Conservation (phyloP, 2,797 vertebrate species). For the Ceryle rudis region DNA sequence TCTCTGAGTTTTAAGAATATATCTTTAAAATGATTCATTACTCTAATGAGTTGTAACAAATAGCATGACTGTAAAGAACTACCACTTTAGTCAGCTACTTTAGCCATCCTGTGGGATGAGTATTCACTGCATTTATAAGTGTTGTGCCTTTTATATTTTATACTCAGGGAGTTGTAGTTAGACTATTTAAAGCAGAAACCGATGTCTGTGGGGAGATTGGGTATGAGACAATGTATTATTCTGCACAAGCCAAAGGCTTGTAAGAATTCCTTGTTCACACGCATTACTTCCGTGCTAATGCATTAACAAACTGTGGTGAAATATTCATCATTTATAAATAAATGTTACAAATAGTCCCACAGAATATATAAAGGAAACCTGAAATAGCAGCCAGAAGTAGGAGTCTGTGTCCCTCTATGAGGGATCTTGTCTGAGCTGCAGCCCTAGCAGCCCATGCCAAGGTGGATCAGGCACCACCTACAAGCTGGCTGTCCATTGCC, state of each 20-base stretch:
- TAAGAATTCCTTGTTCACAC: neutral
- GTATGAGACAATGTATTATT: neutral
- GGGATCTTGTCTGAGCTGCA: neutral
- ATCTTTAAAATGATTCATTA: neutral
- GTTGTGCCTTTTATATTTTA: neutral
- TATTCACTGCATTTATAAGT: neutral
- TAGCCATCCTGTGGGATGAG: neutral
- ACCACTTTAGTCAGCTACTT: neutral
- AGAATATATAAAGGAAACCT: neutral
- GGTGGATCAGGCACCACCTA: neutral
- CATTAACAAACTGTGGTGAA: constrained; percentile 3
- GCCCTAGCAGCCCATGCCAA: neutral
- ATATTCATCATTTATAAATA: constrained; percentile 32
- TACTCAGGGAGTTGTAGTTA: neutral
- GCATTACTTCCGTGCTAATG: neutral
- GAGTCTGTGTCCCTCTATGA: neutral
- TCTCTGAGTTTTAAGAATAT: neutral
- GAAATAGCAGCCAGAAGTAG: neutral
- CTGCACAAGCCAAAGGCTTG: neutral
- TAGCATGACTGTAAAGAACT: neutral
- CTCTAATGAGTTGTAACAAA: neutral
- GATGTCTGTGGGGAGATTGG: neutral
- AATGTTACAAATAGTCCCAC: constrained; percentile 1
- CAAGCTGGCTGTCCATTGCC: neutral
- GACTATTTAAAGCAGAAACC: constrained; percentile 30